These are phyloP conservation scores for Platysternon megacephalum DNA, from an alignment of 2,113 vertebrate genomes.

Conservation along the genomic window DNA sequence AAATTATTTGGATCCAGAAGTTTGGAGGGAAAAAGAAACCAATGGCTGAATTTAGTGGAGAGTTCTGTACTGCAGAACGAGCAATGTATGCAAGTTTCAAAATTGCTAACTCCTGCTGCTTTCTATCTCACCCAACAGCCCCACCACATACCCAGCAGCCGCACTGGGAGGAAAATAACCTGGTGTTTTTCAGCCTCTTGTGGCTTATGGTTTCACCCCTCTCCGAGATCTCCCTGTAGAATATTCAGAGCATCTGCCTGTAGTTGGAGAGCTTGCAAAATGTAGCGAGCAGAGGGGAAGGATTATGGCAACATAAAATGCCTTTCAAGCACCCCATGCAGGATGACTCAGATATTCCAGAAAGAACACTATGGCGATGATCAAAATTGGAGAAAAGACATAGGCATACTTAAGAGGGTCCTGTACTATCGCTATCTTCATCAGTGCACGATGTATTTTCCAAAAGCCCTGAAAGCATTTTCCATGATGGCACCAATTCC, in stretches of 20 bases:
- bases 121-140: background rate
- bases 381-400: background rate
- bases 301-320: constrained; percentile 17
- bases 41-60: background rate
- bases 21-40: constrained; percentile 7
- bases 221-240: background rate
- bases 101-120: background rate
- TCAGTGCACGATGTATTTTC: background rate
- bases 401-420: background rate
- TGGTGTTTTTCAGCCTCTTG: constrained; percentile 19
- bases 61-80: background rate
- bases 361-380: background rate
- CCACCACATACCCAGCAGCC: background rate
- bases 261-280: background rate
- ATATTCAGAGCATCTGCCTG: background rate
- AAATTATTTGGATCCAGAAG: background rate
- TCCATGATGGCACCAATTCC: background rate
- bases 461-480: background rate
- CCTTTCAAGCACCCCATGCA: background rate
- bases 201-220: background rate
- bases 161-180: background rate
- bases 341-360: background rate
- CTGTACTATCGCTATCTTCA: background rate
- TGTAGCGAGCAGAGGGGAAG: rapidly evolving
- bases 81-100: background rate